Base-by-base conservation (phyloP, 2,888 invertebrate species). In the Elgonia sp. region DNA sequence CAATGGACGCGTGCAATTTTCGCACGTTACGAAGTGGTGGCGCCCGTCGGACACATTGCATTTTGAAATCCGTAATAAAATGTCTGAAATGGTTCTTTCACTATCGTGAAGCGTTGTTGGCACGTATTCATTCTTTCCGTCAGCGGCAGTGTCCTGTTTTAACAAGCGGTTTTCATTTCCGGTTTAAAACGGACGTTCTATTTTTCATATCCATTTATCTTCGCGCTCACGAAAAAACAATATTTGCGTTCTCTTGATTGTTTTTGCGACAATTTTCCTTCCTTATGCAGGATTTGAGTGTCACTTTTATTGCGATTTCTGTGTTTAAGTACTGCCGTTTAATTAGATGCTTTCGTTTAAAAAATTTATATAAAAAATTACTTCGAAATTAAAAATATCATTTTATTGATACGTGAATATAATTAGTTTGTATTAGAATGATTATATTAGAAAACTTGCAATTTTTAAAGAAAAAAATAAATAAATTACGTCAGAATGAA, bases 121-220 rank as follows among this genome's bases (percentile, higher is more conserved):
- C 85, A 75, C 81, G 76, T 82, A 82, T 86, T 86, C 77, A 77
- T 82, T 86, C 82, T 86, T 82, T 72, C 77, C 77, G 77, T 86
- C 76, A 76, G 63, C 50, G 50, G 55, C 77, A 81, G 50, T 55
- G 86, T 76, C 77, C 72, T 86, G 82, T 86, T 86, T 86, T 86
- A 86, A 82, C 82, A 86, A 86, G 86, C 86, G 82, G 86, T 86
- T 86, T 86, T 86, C 86, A 86, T 86, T 86, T 86, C 86, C 86
- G 86, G 77, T 65, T 82, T 86, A 77, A 82, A 86, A 76, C 76
- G 60, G 76, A 82, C 65, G 20, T 69, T 76, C 72, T 82, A 86
- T 86, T 86, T 86, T 86, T 82, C 77, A 82, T 86, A 86, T 82
- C 62, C 86, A 81, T 79, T 79, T 79, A 84, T 77, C 76, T 77